phyloP scores from a whole-genome alignment of 2,888 invertebrate species.

The Ptychoptera albimana region DNA sequence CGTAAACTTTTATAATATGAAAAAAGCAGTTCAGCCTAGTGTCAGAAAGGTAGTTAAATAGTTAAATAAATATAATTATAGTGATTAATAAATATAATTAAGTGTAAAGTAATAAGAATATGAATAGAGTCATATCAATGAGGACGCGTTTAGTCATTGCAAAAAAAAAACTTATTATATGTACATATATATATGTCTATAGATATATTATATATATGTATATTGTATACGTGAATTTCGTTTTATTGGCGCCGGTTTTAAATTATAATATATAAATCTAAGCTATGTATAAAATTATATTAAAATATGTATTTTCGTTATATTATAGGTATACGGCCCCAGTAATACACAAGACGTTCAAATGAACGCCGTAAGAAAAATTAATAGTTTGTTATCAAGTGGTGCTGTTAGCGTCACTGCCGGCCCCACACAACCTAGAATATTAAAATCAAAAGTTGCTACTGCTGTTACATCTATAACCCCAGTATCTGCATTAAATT shows the following conservation, averaged over 20 bases:
- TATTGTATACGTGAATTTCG: no score
- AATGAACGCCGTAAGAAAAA: constrained; percentile 30
- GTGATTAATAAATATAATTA: constrained; percentile 4
- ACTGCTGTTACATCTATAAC: constrained; percentile 14
- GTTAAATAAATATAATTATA: constrained; percentile 1
- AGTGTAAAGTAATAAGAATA: background rate
- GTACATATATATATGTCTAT: no score
- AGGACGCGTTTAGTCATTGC: constrained; percentile 7
- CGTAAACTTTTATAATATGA: constrained; percentile 9
- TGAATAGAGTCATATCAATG: constrained; percentile 2
- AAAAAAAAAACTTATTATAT: background rate
- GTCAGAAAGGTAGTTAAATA: constrained; percentile 11
- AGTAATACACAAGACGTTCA: constrained; percentile 13
- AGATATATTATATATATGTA: no score
- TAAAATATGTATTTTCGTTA: background rate
- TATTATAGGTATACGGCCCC: constrained; percentile 11
- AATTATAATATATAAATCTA: background rate
- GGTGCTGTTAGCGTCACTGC: constrained; percentile 28
- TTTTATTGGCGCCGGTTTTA: constrained; percentile 1
- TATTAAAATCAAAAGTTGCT: constrained; percentile 22
- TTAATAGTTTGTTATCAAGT: constrained; percentile 29
- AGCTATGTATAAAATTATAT: background rate
- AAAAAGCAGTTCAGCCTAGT: constrained; percentile 11
- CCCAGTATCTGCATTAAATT: constrained; percentile 11
- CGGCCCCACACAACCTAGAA: constrained; percentile 28